phyloP scores from a whole-genome alignment of 2,888 invertebrate species.

The Rhimphoctona megacephalus region DNA sequence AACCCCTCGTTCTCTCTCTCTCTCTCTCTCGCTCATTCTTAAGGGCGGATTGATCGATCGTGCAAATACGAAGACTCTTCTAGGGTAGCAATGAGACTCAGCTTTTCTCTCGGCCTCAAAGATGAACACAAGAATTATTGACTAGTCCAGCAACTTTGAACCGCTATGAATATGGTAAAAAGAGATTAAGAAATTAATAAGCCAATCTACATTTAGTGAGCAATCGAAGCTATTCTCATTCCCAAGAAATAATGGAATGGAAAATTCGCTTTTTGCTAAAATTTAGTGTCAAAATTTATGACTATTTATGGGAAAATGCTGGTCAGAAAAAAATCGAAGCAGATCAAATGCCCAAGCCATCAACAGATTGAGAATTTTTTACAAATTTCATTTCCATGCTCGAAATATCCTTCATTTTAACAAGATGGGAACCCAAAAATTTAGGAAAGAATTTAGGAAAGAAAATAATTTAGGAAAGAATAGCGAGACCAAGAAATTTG shows the following conservation, averaged over 20 bases:
- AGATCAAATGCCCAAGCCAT: not conserved
- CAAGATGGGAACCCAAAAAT: not conserved
- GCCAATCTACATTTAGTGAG: not conserved
- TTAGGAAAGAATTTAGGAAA: not conserved
- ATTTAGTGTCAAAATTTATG: not conserved
- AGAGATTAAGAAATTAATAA: not conserved
- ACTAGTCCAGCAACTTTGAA: not conserved
- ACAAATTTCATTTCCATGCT: not conserved
- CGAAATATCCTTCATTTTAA: not conserved
- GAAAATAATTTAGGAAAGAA: not conserved
- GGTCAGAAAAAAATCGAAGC: not conserved
- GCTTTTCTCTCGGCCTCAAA: conserved; percentile 12
- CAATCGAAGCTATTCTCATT: not conserved
- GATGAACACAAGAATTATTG: conserved; percentile 35
- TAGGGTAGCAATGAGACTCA: conserved; percentile 31
- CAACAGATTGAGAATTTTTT: not conserved
- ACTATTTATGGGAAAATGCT: not conserved
- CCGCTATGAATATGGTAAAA: not conserved
- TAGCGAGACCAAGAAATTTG: not conserved
- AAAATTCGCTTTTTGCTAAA: not conserved
- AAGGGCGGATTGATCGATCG: conserved; percentile 74
- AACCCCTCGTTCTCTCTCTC: conserved; percentile 24
- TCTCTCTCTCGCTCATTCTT: conserved; percentile 7
- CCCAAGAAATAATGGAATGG: not conserved
- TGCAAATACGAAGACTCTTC: conserved; percentile 69